These are phyloP conservation scores for Grammomys surdaster DNA, from an alignment of 2,113 vertebrate species.

Conservation along the genomic window DNA sequence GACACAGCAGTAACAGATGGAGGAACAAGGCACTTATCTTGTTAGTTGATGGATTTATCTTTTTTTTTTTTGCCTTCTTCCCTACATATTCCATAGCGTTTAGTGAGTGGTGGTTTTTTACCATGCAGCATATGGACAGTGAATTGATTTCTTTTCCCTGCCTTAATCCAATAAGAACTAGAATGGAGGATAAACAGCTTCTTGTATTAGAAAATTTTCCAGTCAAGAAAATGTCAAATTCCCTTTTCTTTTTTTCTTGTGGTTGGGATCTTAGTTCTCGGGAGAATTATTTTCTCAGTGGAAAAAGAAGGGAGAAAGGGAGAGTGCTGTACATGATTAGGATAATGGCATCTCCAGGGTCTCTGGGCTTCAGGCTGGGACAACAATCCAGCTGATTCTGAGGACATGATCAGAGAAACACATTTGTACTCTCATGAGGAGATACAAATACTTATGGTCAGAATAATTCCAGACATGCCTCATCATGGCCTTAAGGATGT, in stretches of 20 bases:
- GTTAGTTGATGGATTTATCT: constrained; percentile 91
- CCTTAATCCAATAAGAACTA: constrained; percentile 88
- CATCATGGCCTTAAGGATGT: not conserved
- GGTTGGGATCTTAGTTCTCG: constrained; percentile 39
- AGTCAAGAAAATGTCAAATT: constrained; percentile 87
- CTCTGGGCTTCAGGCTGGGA: not conserved
- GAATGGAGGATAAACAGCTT: constrained; percentile 87
- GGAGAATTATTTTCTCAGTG: constrained; percentile 37
- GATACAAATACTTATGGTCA: not conserved
- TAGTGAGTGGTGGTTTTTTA: constrained; percentile 76
- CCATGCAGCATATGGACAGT: constrained; percentile 86
- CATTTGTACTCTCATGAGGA: not conserved
- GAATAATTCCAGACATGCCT: constrained; percentile 12
- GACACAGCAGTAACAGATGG: constrained; percentile 90
- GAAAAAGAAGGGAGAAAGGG: constrained; percentile 27
- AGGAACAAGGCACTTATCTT: constrained; percentile 91
- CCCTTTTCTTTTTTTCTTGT: constrained; percentile 75
- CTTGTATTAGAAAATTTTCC: constrained; percentile 87
- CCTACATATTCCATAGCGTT: constrained; percentile 89
- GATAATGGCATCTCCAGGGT: not conserved
- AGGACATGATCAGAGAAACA: not conserved
- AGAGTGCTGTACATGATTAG: not conserved
- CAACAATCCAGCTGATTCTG: not conserved
- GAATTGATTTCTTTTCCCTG: constrained; percentile 86
- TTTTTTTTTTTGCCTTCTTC: constrained; percentile 84